Evolutionary conservation across 1,140 invertebrate genomes (phyloP).

Genomic region (Papilio glaucus): DNA sequence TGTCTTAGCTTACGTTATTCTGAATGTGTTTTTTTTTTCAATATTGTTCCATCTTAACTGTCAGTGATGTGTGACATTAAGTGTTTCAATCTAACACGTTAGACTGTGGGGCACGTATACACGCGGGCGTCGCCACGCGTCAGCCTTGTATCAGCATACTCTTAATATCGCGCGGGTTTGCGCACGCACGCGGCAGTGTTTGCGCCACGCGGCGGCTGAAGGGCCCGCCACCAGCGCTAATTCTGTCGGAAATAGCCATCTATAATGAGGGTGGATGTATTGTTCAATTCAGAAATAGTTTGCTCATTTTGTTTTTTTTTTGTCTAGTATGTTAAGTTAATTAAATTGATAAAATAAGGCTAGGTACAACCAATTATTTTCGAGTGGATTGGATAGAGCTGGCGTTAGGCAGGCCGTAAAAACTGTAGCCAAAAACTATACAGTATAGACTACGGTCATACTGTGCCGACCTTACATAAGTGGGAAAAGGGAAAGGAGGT

Average conservation of each 20-base stretch:
- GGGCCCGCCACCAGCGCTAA: conserved; percentile 60
- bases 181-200: conserved; percentile 64
- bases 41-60: background rate
- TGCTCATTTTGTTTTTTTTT: conserved; percentile 59
- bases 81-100: conserved; percentile 62
- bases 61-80: conserved; percentile 55
- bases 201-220: conserved; percentile 60
- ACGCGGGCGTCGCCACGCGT: conserved; percentile 41
- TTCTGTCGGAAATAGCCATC: conserved; percentile 54
- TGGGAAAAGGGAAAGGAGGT: too few species aligned
- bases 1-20: too few species aligned
- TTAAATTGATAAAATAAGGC: too few species aligned
- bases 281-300: conserved; percentile 49
- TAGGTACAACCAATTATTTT: too few species aligned
- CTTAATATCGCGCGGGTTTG: conserved; percentile 63
- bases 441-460: too few species aligned
- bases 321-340: conserved; percentile 18
- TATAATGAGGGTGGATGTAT: conserved; percentile 55
- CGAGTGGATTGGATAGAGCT: too few species aligned
- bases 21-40: too few species aligned
- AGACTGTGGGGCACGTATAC: conserved; percentile 53
- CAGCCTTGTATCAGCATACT: conserved; percentile 60
- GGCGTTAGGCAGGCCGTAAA: too few species aligned
- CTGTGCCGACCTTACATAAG: too few species aligned
- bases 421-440: too few species aligned